Percentiles rank a stretch among this genome's conserved stretches.
phyloP scores from a whole-genome alignment of 2,888 invertebrate species.

The Isotomurus palustris region DNA sequence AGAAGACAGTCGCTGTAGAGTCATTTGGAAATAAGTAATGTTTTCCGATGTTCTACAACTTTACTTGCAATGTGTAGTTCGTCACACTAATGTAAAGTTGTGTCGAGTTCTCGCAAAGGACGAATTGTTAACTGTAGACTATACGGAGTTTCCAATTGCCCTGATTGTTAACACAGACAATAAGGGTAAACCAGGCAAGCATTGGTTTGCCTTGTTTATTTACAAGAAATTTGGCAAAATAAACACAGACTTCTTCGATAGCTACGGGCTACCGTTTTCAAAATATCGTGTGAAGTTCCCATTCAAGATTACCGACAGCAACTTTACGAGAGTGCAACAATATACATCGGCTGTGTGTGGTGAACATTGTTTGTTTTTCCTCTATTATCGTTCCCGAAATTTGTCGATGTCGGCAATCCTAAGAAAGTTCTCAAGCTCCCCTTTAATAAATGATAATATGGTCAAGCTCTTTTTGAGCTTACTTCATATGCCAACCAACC shows the following conservation, averaged over 20 bases:
- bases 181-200: neutral
- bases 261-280: neutral
- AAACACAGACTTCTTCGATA: neutral
- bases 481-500: no score
- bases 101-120: no score
- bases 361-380: neutral
- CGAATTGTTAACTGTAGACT: no score
- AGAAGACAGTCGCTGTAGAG: no score
- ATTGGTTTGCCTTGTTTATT: neutral
- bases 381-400: neutral
- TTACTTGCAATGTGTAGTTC: no score
- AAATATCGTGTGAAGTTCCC: neutral
- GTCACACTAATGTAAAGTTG: no score
- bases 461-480: neutral
- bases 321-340: no score
- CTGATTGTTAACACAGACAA: neutral
- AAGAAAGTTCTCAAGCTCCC: neutral
- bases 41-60: no score
- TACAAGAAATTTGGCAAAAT: neutral
- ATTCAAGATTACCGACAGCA: neutral
- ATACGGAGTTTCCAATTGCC: neutral
- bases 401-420: neutral
- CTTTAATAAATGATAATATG: neutral
- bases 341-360: neutral
- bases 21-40: no score